These are phyloP conservation scores for Macroglossus sobrinus DNA, from an alignment of 2,113 vertebrate genomes.

Conservation along the genomic window DNA sequence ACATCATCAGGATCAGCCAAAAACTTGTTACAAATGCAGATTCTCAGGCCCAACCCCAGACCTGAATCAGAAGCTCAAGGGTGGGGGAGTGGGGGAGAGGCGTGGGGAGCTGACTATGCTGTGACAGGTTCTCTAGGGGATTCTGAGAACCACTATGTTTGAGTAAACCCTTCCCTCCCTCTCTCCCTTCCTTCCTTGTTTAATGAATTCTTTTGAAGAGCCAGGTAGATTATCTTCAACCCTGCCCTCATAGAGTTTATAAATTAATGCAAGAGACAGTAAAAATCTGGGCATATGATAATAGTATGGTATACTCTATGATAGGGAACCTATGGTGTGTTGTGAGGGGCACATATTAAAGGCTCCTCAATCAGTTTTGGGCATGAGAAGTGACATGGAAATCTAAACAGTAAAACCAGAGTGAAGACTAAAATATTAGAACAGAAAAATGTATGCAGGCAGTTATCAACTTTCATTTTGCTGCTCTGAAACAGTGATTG, in stretches of 20 bases:
- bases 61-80: neutral
- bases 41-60: neutral
- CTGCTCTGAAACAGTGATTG: neutral
- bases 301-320: fast-evolving
- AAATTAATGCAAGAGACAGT: neutral
- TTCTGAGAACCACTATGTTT: neutral
- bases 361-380: neutral
- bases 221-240: neutral
- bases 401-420: neutral
- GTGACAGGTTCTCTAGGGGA: too few relatives aligned
- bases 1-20: neutral
- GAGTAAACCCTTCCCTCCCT: neutral
- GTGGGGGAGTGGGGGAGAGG: fast-evolving
- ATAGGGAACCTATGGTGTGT: fast-evolving
- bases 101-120: too few relatives aligned
- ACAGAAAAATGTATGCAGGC: neutral
- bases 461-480: neutral
- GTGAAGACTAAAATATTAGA: neutral
- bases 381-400: fast-evolving
- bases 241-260: neutral
- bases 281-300: fast-evolving
- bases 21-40: neutral
- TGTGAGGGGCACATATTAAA: fast-evolving
- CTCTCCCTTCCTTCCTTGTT: too few relatives aligned
- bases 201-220: neutral